Conservation (phyloP, 2,113 vertebrate species). For the Climacteris rufus region DNA sequence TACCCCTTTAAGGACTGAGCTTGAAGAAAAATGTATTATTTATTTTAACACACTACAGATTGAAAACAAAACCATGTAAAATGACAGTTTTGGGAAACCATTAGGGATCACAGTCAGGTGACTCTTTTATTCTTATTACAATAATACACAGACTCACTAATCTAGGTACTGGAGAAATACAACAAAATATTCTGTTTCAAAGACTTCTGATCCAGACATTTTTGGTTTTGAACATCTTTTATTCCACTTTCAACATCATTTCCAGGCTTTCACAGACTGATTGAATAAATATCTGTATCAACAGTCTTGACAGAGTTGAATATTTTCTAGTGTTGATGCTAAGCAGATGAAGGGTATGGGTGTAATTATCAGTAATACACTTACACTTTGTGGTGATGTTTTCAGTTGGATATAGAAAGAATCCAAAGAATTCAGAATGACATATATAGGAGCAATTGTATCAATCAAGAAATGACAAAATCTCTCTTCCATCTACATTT, state of each 20-base stretch:
- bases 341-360: neutral
- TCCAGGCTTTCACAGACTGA: neutral
- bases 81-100: neutral
- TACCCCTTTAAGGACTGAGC: neutral
- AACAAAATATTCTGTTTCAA: neutral
- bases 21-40: neutral
- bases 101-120: neutral
- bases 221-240: neutral
- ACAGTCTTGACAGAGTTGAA: neutral
- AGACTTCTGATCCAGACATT: neutral
- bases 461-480: neutral
- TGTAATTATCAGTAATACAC: neutral
- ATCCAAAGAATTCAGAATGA: neutral
- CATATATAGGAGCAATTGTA: neutral
- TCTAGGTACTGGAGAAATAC: neutral
- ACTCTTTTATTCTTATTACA: neutral
- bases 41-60: neutral
- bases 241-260: neutral
- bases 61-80: neutral
- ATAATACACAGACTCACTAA: neutral
- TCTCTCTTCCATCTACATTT: neutral
- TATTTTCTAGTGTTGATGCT: neutral
- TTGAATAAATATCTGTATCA: neutral
- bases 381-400: neutral
- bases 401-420: neutral